A percentile compares a stretch with the other conserved stretches of the same genome.
These are phyloP conservation scores for Papilio gigon DNA, from an alignment of 2,888 invertebrate species.

Conservation along the genomic window DNA sequence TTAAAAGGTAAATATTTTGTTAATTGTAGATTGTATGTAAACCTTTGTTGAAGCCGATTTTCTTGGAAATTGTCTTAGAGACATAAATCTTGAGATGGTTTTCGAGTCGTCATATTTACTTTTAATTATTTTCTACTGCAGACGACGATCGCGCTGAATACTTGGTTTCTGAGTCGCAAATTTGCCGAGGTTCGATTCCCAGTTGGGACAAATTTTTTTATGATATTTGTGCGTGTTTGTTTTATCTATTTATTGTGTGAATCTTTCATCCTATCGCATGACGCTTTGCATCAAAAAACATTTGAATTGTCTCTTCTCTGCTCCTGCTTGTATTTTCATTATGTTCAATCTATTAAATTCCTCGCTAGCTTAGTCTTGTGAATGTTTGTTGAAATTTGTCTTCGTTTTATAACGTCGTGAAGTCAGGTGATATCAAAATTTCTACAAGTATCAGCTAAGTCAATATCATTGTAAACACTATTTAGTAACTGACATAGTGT, in stretches of 20 bases:
- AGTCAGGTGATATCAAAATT: not conserved
- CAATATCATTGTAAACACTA: not conserved
- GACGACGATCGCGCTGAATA: slow-evolving; percentile 4
- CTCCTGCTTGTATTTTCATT: not conserved
- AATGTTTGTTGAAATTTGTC: not conserved
- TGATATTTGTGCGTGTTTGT: not conserved
- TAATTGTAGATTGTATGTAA: not conserved
- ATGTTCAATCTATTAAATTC: not conserved
- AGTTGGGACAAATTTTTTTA: slow-evolving; percentile 6
- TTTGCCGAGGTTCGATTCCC: slow-evolving; percentile 11
- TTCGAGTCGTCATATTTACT: not conserved
- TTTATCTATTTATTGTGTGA: slow-evolving; percentile 3
- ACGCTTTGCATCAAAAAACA: not conserved
- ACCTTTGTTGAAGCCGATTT: no score
- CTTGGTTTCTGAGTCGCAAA: slow-evolving; percentile 11
- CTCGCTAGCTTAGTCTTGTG: not conserved
- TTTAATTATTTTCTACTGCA: not conserved
- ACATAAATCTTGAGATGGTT: no score
- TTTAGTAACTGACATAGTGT: no score
- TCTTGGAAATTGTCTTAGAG: not conserved
- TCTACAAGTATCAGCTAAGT: not conserved
- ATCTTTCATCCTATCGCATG: not conserved
- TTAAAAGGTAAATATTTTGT: slow-evolving; percentile 65
- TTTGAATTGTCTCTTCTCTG: not conserved
- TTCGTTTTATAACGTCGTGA: not conserved